A percentile compares a stretch with the other conserved stretches of the same genome.
phyloP scores from a whole-genome alignment of 2,888 invertebrate species.

The Noctua janthe region DNA sequence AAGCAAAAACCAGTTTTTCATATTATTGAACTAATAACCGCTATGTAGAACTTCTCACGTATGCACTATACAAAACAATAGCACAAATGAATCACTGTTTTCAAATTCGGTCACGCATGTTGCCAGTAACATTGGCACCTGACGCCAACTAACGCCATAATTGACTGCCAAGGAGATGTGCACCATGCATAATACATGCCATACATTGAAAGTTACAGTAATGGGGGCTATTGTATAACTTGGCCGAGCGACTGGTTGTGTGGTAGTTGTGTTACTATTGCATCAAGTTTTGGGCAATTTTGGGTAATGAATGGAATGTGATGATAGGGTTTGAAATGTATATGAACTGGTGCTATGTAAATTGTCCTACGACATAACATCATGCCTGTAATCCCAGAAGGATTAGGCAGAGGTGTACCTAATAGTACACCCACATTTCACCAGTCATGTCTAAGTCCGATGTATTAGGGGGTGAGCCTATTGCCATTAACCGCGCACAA shows the following conservation, averaged over 20 bases:
- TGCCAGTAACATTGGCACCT: slow-evolving; percentile 70
- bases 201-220: slow-evolving; percentile 32
- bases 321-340: neutral
- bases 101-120: slow-evolving; percentile 68
- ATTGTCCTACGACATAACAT: neutral
- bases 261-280: slow-evolving; percentile 14
- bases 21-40: neutral
- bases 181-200: slow-evolving; percentile 79
- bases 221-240: slow-evolving; percentile 53
- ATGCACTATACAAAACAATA: slow-evolving; percentile 36
- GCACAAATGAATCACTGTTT: slow-evolving; percentile 55
- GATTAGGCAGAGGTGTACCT: too few relatives aligned
- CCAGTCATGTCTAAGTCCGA: too few relatives aligned
- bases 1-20: neutral
- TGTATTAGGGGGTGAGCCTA: too few relatives aligned
- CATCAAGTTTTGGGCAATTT: neutral
- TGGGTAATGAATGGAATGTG: neutral
- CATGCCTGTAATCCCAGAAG: too few relatives aligned
- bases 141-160: slow-evolving; percentile 74
- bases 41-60: slow-evolving; percentile 2
- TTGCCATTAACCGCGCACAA: too few relatives aligned
- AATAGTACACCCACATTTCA: too few relatives aligned
- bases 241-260: slow-evolving; percentile 31
- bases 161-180: slow-evolving; percentile 69
- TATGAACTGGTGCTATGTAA: neutral